These are phyloP conservation scores for Pelvicachromis taeniatus DNA, from an alignment of 2,113 vertebrate species.

Conservation along the genomic window DNA sequence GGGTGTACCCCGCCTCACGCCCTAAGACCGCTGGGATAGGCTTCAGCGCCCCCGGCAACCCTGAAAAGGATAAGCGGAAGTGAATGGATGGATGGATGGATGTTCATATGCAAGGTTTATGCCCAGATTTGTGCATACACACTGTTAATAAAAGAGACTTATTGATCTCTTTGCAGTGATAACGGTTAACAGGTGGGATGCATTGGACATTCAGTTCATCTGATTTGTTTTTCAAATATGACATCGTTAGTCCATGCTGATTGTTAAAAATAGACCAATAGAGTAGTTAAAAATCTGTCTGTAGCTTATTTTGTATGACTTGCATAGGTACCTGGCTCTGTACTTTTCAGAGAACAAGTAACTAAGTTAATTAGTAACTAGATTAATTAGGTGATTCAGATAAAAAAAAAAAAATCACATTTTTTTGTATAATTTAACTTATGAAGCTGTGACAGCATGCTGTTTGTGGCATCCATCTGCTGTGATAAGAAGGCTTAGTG, in stretches of 20 bases:
- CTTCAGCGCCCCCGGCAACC: too few species aligned
- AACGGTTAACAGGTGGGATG: background rate
- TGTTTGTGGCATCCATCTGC: too few species aligned
- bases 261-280: background rate
- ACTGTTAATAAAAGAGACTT: background rate
- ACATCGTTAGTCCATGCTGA: background rate
- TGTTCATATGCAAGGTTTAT: background rate
- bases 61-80: too few species aligned
- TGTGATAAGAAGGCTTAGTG: too few species aligned
- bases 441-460: background rate
- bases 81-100: too few species aligned
- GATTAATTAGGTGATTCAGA: background rate
- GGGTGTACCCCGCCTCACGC: too few species aligned
- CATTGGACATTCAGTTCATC: background rate
- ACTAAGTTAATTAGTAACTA: background rate
- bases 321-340: accelerated
- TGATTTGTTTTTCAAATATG: background rate
- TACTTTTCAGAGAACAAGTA: background rate
- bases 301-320: background rate
- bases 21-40: too few species aligned
- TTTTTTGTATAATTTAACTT: background rate
- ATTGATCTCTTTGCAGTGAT: background rate
- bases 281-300: background rate
- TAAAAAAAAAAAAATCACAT: background rate
- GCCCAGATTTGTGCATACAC: background rate